Percentiles rank a stretch among this genome's conserved stretches.
Conservation (phyloP, 1,140 invertebrate genomes). For the Hirudo medicinalis region DNA sequence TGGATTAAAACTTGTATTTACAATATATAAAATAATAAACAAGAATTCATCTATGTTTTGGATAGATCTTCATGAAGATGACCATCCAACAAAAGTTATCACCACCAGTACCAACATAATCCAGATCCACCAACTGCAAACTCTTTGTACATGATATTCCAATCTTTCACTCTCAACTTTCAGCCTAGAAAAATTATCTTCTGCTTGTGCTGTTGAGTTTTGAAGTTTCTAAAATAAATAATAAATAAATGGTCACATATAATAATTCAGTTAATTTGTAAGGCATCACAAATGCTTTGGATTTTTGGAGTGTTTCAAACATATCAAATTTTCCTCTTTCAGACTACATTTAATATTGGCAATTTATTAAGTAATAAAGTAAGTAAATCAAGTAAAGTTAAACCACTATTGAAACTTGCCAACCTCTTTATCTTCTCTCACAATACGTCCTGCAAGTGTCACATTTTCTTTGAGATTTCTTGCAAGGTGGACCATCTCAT, state of each 20-base stretch:
- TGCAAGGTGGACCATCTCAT: conserved; percentile 77
- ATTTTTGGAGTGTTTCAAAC: not conserved
- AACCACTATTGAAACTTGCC: conserved; percentile 10
- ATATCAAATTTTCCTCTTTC: not conserved
- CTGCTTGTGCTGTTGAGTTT: conserved; percentile 62
- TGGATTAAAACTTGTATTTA: too few species aligned
- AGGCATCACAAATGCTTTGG: not conserved
- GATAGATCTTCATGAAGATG: conserved; percentile 62
- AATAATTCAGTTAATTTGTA: not conserved
- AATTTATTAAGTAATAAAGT: not conserved
- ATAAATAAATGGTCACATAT: not conserved
- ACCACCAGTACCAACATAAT: conserved; percentile 69
- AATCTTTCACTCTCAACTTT: conserved; percentile 66
- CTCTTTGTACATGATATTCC: conserved; percentile 66
- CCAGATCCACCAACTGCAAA: conserved; percentile 88
- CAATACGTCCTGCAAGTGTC: conserved; percentile 65
- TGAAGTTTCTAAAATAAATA: conserved; percentile 50
- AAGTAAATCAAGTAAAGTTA: not conserved
- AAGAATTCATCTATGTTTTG: conserved; percentile 27
- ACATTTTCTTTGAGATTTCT: conserved; percentile 77
- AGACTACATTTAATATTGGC: too few species aligned
- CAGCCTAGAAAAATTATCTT: conserved; percentile 60
- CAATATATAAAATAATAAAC: too few species aligned
- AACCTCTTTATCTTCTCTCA: conserved; percentile 71
- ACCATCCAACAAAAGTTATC: conserved; percentile 79